Conservation (phyloP, 2,888 invertebrate species). For the Andrena flavipes region DNA sequence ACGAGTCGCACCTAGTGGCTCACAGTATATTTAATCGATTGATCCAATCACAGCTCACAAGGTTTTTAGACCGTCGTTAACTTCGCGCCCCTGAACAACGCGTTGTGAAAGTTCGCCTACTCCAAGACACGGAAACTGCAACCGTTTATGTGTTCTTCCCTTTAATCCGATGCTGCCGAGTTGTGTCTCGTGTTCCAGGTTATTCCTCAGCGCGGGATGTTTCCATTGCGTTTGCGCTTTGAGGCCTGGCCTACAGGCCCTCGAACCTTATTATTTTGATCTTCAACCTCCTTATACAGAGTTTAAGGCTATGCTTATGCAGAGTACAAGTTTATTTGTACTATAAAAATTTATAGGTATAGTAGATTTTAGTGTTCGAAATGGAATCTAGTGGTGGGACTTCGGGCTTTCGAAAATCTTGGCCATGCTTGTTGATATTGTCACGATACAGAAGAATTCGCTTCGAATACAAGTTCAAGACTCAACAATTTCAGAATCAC, state of each 20-base stretch:
- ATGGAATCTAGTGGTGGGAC: too few species aligned
- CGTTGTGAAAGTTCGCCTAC: slow-evolving; percentile 40
- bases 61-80: slow-evolving; percentile 2
- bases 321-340: too few species aligned
- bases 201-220: slow-evolving; percentile 19
- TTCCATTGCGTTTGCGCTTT: slow-evolving; percentile 10
- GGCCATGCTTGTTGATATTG: too few species aligned
- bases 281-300: not conserved
- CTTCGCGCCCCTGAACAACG: not conserved
- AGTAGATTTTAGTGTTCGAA: too few species aligned
- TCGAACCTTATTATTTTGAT: not conserved
- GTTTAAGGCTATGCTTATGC: too few species aligned
- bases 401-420: too few species aligned
- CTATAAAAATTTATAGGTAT: too few species aligned
- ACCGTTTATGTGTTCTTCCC: slow-evolving; percentile 51
- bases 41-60: not conserved
- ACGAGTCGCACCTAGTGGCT: too few species aligned
- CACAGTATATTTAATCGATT: not conserved
- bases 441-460: too few species aligned
- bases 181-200: slow-evolving; percentile 16
- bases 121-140: slow-evolving; percentile 27
- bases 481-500: too few species aligned
- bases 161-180: slow-evolving; percentile 28
- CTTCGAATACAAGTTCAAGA: too few species aligned
- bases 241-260: not conserved